Conservation (phyloP, 2,797 vertebrate species). For the Esox masquinongy region DNA sequence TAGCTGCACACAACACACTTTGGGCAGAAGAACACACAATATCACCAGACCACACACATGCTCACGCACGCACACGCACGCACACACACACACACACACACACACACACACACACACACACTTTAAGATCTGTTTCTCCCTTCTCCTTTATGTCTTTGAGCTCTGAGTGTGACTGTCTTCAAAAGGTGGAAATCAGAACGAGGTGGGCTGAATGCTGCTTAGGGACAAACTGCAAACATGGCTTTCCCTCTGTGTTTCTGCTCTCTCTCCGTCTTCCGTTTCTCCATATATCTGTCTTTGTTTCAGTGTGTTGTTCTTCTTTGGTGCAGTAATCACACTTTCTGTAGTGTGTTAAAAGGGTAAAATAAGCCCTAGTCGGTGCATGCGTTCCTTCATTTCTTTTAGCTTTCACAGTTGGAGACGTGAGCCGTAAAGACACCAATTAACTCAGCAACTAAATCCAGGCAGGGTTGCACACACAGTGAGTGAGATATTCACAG, state of each 20-base stretch:
- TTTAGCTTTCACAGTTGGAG: slow-evolving; percentile 33
- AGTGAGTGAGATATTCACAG: slow-evolving; percentile 22
- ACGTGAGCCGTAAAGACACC: slow-evolving; percentile 25
- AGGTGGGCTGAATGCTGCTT: not conserved
- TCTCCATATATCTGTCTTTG: not conserved
- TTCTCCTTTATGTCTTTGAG: slow-evolving; percentile 5
- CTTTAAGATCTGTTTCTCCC: not conserved
- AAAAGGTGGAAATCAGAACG: not conserved
- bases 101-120: not conserved
- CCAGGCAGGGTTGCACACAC: slow-evolving; percentile 25
- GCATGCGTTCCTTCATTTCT: slow-evolving; percentile 21
- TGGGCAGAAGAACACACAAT: slow-evolving; percentile 11
- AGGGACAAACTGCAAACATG: not conserved
- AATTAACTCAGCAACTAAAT: slow-evolving; percentile 36
- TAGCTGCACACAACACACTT: slow-evolving; percentile 30
- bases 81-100: not conserved
- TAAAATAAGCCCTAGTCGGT: slow-evolving; percentile 18
- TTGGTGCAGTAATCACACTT: slow-evolving; percentile 21
- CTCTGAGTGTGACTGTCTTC: slow-evolving; percentile 7
- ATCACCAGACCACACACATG: not conserved
- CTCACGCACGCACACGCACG: slow-evolving; percentile 19
- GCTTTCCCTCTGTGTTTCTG: not conserved
- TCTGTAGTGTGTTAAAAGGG: slow-evolving; percentile 26
- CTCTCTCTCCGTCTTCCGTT: not conserved
- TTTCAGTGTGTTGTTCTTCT: not conserved